Evolutionary conservation across 2,113 vertebrate species (phyloP).

Genomic region (Acinonyx jubatus): DNA sequence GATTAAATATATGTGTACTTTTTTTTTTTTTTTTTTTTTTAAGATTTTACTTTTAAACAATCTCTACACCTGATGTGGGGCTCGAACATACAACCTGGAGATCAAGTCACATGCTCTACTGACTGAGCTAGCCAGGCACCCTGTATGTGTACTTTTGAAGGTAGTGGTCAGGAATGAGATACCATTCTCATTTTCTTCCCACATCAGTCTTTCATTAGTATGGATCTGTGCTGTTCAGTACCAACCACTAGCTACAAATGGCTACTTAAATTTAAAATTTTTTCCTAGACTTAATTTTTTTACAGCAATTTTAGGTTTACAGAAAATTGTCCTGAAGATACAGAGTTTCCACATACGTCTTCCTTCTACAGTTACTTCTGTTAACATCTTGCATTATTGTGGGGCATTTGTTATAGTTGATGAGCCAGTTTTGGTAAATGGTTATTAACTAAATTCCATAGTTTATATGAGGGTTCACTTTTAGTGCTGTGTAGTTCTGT

Average conservation of each 20-base stretch:
- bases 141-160: background rate
- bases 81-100: background rate
- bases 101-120: background rate
- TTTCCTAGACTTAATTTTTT: background rate
- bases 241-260: background rate
- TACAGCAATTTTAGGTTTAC: background rate
- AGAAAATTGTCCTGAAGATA: background rate
- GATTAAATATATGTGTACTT: background rate
- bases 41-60: background rate
- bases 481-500: background rate
- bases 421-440: background rate
- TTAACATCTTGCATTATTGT: background rate
- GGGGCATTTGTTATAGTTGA: background rate
- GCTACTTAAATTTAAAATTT: background rate
- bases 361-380: background rate
- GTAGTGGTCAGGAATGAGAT: background rate
- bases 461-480: background rate
- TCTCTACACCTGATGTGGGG: background rate
- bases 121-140: background rate
- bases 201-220: background rate
- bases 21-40: background rate
- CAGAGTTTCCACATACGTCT: background rate
- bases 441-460: background rate
- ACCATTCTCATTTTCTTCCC: conserved; percentile 5
- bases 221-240: background rate